Evolutionary conservation across 2,113 vertebrate genomes (phyloP).

Genomic region (Camelus dromedarius): DNA sequence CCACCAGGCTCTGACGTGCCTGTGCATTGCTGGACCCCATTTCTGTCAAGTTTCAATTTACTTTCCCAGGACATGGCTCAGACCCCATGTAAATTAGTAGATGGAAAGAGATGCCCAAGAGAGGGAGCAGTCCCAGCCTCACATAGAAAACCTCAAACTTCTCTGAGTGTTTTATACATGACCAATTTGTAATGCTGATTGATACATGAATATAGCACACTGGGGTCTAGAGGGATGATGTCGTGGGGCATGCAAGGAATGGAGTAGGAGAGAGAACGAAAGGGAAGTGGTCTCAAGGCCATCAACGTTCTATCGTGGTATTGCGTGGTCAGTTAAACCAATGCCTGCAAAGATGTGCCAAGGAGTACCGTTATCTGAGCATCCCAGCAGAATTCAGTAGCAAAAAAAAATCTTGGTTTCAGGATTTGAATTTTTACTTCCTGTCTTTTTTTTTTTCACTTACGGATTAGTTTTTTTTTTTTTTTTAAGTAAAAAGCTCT

Average conservation of each 20-base stretch:
- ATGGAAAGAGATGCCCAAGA: not conserved
- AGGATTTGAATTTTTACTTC: not conserved
- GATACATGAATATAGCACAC: rapidly evolving
- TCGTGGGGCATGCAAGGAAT: not conserved
- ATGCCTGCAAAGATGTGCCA: too few species aligned
- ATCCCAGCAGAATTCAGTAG: not conserved
- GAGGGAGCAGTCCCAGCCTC: not conserved
- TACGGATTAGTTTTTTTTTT: not conserved
- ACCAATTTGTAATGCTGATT: not conserved
- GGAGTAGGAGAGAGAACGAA: not conserved
- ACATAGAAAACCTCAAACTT: not conserved
- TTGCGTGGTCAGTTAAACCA: not conserved
- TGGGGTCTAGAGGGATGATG: not conserved
- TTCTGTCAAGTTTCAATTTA: not conserved
- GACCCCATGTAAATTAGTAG: not conserved
- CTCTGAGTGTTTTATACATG: not conserved
- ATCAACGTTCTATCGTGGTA: too few species aligned
- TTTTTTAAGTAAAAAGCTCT: not conserved
- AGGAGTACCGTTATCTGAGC: not conserved
- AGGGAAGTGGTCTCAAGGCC: not conserved
- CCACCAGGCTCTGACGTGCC: not conserved
- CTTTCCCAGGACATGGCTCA: not conserved
- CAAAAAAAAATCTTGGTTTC: not conserved
- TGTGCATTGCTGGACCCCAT: not conserved
- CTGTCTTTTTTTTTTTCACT: not conserved